A percentile compares a stretch with the other conserved stretches of the same genome.
Conservation (phyloP, 2,797 vertebrate genomes). For the Steatocranus sp. region DNA sequence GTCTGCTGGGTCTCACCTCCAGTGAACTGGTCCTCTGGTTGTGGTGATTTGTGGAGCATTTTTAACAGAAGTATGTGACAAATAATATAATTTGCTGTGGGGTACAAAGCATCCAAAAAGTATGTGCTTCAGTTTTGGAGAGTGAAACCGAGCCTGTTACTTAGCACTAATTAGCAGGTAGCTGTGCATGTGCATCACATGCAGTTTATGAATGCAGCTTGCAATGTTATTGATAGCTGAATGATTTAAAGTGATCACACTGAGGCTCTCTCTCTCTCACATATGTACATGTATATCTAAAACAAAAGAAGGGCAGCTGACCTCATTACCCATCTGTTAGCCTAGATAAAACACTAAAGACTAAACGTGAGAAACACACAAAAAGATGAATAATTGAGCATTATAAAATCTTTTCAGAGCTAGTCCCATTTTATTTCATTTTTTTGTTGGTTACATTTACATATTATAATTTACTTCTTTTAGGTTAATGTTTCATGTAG, state of each 20-base stretch:
- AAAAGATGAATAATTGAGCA: background rate
- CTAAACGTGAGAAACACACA: background rate
- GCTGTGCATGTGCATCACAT: background rate
- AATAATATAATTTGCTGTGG: background rate
- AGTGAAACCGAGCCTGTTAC: background rate
- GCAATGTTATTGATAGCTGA: background rate
- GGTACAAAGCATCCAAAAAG: background rate
- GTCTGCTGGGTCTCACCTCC: background rate
- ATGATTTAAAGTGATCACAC: background rate
- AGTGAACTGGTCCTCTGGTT: background rate
- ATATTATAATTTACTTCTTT: background rate
- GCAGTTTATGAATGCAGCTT: background rate
- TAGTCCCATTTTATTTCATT: background rate
- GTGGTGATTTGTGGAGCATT: background rate
- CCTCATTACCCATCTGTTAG: background rate
- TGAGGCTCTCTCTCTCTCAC: background rate
- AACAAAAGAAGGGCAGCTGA: background rate
- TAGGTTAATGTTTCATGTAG: background rate
- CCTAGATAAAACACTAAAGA: background rate
- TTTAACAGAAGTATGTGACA: background rate
- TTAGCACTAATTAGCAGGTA: background rate
- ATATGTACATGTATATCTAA: accelerated
- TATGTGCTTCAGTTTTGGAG: background rate
- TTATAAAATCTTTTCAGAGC: background rate
- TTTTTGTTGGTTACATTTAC: background rate